Base-by-base conservation (phyloP, 1,140 invertebrate genomes). In the Antheraea pernyi region DNA sequence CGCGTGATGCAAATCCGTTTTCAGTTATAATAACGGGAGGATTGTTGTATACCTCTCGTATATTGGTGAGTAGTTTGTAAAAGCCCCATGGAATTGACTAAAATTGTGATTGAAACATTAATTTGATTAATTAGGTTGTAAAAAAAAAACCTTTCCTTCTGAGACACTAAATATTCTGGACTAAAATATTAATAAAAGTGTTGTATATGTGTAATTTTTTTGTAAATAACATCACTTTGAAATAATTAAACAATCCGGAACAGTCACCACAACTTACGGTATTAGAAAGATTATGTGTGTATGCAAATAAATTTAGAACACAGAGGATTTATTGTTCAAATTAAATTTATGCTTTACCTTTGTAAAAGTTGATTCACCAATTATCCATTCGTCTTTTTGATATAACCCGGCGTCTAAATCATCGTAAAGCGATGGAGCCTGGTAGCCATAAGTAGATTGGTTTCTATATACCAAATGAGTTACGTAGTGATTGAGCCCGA, bases 401-500 rank as follows among this genome's bases (percentile, higher is more conserved):
- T 71, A 72, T 42, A 61, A 19, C 6, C 53, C 39, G 19, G 36
- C 59, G 6, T 70, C 72, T 39, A 68, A 19, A 39, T 72, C 70
- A 62, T 75, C 70, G 18, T 65, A 36, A 7, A 65, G 39, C 10
- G 70, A 75, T 16, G 70, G 70, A 4, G 30, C 10, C 1, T 48
- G 46, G 59, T 66, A 69, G n/a, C 19, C 60, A 9, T 19, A 22
- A 13, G 59, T 46, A 61, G 70, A 70, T 18, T 67, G 60, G 39
- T 73, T 76, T 59, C 69, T 62, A 18, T 69, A 71, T 18, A 69
- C 66, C 8, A 69, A 61, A 42, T 53, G 79, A 6, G 90, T 88
- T 4, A 92, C 91, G 68, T 95, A 95, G 36, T 90, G 83, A 65
- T 94, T 94, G 3, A 95, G 76, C 42, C 93, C 94, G 63, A 94